Base-by-base conservation (phyloP, 2,797 vertebrate genomes). In the Myoxocephalus aenaeus region DNA sequence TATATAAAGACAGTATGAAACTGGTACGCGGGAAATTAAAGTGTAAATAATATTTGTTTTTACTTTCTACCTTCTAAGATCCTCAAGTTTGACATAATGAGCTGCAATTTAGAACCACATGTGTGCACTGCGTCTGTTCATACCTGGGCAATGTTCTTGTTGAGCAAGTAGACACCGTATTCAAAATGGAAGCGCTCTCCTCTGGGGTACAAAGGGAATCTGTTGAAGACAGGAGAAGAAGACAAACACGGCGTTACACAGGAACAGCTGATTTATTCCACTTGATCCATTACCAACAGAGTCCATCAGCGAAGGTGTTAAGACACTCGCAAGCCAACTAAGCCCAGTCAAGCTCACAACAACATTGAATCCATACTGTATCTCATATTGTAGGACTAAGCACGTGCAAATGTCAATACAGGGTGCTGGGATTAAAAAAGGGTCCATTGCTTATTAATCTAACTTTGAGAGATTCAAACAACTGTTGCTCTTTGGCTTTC, bases 61-160 rank as follows among this genome's bases (percentile, higher is more conserved):
- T 9, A 8, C 12, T 46, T 12, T 64, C 46, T 15, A 40, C 38
- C 20, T 57, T n/a, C 11, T 6, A 18, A 25, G 0, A 6, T 27
- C 27, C 14, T 32, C 10, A 44, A 1, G 10, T 65, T 40, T 63
- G 17, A 1, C 14, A 8, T 17, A 5, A 58, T 7, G 27, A 1
- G 1, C 46, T 65, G 13, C 3, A n/a, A 27, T 38, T 59, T 0
- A 58, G 50, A 51, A 51, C 50, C 9, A 48, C 18, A 51, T 34
- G 22, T 18, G 2, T 0, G 20, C 53, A 46, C 14, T 54, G 48
- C 15, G 27, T 72, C 29, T 40, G 67, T 62, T 57, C 13, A 65
- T 61, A 99, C 98, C 97, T 99, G 98, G 80, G 98, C 98, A 63
- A 99, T 98, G 86, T 99, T 99, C 95, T 99, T 99, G 95, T 99